These are phyloP conservation scores for Hemibagrus wyckioides DNA, from an alignment of 2,113 vertebrate genomes.

Conservation along the genomic window DNA sequence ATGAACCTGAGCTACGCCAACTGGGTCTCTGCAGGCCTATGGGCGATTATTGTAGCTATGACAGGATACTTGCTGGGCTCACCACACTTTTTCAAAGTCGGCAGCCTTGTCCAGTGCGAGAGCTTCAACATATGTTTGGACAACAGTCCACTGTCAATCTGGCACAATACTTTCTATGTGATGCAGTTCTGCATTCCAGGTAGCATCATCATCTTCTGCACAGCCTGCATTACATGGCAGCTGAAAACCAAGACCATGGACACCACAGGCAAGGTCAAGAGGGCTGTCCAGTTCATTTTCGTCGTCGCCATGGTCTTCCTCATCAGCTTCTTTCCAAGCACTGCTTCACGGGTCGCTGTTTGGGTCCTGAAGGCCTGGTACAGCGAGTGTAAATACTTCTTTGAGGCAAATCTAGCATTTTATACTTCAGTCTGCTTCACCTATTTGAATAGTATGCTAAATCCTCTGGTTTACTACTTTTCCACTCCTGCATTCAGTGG, in stretches of 20 bases:
- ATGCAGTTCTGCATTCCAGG: constrained; percentile 71
- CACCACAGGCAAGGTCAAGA: constrained; percentile 69
- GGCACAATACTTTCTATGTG: constrained; percentile 75
- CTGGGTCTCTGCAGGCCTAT: constrained; percentile 67
- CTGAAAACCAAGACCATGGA: constrained; percentile 69
- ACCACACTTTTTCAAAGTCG: constrained; percentile 59
- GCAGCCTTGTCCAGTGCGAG: constrained; percentile 73
- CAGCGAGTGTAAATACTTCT: constrained; percentile 66
- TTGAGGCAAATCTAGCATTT: constrained; percentile 70
- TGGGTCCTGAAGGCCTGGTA: constrained; percentile 72
- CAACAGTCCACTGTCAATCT: constrained; percentile 63
- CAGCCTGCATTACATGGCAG: constrained; percentile 70
- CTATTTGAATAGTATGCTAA: constrained; percentile 78
- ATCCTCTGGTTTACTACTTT: constrained; percentile 78
- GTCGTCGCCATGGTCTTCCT: constrained; percentile 74
- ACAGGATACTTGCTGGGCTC: constrained; percentile 68
- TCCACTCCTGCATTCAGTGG: constrained; percentile 72
- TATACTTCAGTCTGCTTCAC: constrained; percentile 74
- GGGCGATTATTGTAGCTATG: constrained; percentile 67
- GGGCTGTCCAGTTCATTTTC: constrained; percentile 71
- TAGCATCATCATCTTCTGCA: constrained; percentile 72
- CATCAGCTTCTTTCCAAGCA: constrained; percentile 75
- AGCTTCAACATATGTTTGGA: constrained; percentile 77
- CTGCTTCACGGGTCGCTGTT: constrained; percentile 69
- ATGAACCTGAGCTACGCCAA: constrained; percentile 66